Evolutionary conservation across 1,140 invertebrate genomes (phyloP), one percentile per base, ranked within the genome.

Genomic region (Amphibalanus amphitrite): DNA sequence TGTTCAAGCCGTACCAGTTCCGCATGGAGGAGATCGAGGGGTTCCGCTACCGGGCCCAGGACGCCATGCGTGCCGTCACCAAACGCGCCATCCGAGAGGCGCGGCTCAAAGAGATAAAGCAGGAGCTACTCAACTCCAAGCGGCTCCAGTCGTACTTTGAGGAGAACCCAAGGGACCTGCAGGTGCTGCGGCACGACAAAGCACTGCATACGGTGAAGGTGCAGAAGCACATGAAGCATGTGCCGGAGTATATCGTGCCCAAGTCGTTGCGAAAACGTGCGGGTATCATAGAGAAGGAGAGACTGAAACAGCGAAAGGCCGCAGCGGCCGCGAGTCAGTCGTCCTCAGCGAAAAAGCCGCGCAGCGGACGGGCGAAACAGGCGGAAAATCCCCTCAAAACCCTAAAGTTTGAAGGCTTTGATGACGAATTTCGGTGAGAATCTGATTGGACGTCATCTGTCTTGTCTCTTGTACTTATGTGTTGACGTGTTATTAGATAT

Each of bases 1-100:
- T 82, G 77, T 85, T 84, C 70, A 92, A 90, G 79, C 90, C 90
- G 69, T 98, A 96, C 79, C 86, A 95, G 76, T 97, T 98, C 78
- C 91, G 90, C 78, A 85, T 98, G 80, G 90, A 95, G 74, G 93
- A 98, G 82, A 88, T 98, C 40, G 95, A 98, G 80, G 90, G 93
- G 0, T 98, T 99, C 79, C 85, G 90, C 72, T 97, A 99, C 82
- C 83, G 97, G 78, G 90, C 94, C 0, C 85, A 88, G 76, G 97
- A 99, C 85, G 95, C 93, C 4, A 91, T 95, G 89, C 87, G 89
- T 76, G 91, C 93, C 0, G 91, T 96, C 0, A 98, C 95, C 0
- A 87, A 88, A 77, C 90, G 93, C 73, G 94, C 93, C 0, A 89
- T 99, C 0, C 83, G 91, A 70, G 93, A 98, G 80, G 93, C 94